Evolutionary conservation across 2,113 vertebrate species (phyloP).

Genomic region (Dromaius novaehollandiae): DNA sequence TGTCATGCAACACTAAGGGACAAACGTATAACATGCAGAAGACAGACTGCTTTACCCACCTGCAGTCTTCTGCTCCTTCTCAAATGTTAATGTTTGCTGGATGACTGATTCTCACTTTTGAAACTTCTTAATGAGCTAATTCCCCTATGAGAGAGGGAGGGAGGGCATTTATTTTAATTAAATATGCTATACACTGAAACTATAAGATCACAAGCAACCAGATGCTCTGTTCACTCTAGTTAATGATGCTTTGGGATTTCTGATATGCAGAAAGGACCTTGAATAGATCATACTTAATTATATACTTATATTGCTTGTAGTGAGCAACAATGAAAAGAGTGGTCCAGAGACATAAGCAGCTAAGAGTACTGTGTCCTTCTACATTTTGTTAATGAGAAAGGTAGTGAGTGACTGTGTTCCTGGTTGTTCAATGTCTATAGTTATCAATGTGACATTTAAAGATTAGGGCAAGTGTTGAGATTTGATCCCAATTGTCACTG

Average conservation of each 20-base stretch:
- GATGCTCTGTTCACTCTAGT: constrained; percentile 39
- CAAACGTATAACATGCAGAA: background rate
- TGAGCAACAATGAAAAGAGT: background rate
- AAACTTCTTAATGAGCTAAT: constrained; percentile 18
- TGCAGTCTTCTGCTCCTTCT: background rate
- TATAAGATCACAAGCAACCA: constrained; percentile 33
- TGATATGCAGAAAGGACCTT: constrained; percentile 35
- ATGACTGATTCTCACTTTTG: constrained; percentile 19
- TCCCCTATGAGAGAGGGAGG: background rate
- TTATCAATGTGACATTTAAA: background rate
- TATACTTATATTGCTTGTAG: background rate
- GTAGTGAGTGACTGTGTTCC: background rate
- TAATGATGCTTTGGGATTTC: constrained; percentile 48
- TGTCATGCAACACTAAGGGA: background rate
- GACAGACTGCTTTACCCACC: background rate
- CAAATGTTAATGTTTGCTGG: constrained; percentile 54
- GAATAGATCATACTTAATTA: constrained; percentile 29
- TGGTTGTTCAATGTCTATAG: background rate
- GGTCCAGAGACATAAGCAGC: background rate
- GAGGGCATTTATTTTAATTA: constrained; percentile 27
- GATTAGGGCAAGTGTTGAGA: background rate
- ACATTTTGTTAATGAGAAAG: background rate
- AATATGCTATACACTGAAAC: background rate
- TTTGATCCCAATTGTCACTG: background rate
- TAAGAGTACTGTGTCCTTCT: background rate